Evolutionary conservation across 2,888 invertebrate genomes (phyloP), one percentile per base, ranked within the genome.

Genomic region (Trimorus sp.): DNA sequence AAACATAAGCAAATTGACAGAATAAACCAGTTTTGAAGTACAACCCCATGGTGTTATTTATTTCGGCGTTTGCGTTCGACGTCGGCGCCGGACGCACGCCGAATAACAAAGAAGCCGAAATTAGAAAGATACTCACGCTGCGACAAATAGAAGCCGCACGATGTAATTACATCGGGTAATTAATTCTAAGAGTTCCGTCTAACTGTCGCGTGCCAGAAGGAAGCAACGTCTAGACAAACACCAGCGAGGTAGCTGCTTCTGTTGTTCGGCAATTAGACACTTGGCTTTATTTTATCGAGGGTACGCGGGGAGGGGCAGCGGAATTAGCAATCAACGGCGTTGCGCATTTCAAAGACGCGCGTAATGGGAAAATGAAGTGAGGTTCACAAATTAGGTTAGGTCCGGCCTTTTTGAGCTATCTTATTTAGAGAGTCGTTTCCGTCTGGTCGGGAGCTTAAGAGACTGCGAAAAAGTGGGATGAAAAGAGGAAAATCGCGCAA

Each of bases 181-280:
- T 88, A 88, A 88, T 87, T 88, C 85, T 70, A 79, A 68, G 82
- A 85, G 84, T 86, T 87, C 78, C 82, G 74, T 84, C 82, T 83
- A 83, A 82, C 84, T 77, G 84, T 84, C 84, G 84, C 78, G 75
- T 85, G 81, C 80, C 73, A 78, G 66, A 48, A 81, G 83, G 68
- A 83, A 66, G 40, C 45, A 65, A 49, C 53, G 69, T 75, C 78
- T 63, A 68, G 75, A 82, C 79, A n/a, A n/a, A n/a, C n/a, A n/a
- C n/a, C n/a, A n/a, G n/a, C n/a, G n/a, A n/a, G n/a, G n/a, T n/a
- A n/a, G n/a, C 68, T 36, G 71, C 62, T 79, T 68, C 69, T 82
- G 84, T 80, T 86, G 81, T 84, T 83, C 79, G 74, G 75, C 82
- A 84, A 84, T 84, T 84, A 85, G 83, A 79, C 78, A 48, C 79